Conservation (phyloP, 1,140 invertebrate species). For the Caenorhabditis latens region DNA sequence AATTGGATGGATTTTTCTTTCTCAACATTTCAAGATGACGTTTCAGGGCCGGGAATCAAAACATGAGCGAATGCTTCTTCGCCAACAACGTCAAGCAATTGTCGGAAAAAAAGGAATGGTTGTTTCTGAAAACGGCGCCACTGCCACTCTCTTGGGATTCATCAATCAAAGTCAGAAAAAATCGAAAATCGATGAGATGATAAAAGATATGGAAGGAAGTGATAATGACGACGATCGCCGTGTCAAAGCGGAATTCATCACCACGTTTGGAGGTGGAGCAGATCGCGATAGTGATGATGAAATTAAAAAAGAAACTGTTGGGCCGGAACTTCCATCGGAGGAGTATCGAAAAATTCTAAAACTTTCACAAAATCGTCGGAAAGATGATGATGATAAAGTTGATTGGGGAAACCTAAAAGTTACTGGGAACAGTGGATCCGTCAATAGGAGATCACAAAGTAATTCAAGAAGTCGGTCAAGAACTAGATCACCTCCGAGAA, state of each 20-base stretch:
- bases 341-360: slow-evolving; percentile 72
- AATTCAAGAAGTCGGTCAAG: slow-evolving; percentile 16
- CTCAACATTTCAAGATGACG: no score
- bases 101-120: slow-evolving; percentile 67
- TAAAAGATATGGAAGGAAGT: slow-evolving; percentile 45
- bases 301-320: slow-evolving; percentile 37
- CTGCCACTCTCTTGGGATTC: slow-evolving; percentile 71
- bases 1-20: no score
- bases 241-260: slow-evolving; percentile 72
- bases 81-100: slow-evolving; percentile 69
- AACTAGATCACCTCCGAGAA: slow-evolving; percentile 34
- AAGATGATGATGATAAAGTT: slow-evolving; percentile 37
- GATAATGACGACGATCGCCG: slow-evolving; percentile 68
- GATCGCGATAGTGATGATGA: slow-evolving; percentile 47
- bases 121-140: slow-evolving; percentile 72
- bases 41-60: slow-evolving; percentile 76
- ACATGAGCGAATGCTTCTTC: slow-evolving; percentile 70
- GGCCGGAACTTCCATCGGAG: slow-evolving; percentile 68
- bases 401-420: slow-evolving; percentile 40
- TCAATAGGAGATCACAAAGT: background rate
- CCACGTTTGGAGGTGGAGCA: slow-evolving; percentile 71
- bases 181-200: slow-evolving; percentile 18
- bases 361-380: background rate
- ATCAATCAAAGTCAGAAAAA: slow-evolving; percentile 42
- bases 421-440: background rate